Evolutionary conservation across 2,888 invertebrate species (phyloP), one percentile per base, ranked within the genome.

Genomic region (Phragmatobia fuliginosa): DNA sequence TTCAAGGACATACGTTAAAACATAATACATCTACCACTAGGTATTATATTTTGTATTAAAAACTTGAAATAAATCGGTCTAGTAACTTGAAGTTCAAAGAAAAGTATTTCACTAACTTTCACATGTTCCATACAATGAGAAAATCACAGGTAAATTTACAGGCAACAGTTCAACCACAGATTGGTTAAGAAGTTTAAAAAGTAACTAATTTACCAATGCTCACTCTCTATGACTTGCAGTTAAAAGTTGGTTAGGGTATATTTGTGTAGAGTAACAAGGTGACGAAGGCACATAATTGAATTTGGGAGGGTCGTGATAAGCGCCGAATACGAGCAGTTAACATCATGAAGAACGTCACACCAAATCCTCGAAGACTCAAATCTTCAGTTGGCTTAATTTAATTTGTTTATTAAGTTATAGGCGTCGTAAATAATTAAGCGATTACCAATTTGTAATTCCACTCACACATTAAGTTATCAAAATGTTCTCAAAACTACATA

Each of bases 251-350:
- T 56, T 32, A 36, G 69, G 70, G 77, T 75, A 71, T 83, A 83
- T 87, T 86, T 84, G 74, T 73, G 75, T 78, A 78, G 68, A 72
- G 76, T 75, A 82, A 82, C 83, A 80, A 78, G 70, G 72, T 82
- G 83, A 84, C 81, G 84, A 87, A 86, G 87, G 90, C 83, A 82
- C 83, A 85, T 91, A 92, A 92, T 92, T 90, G 86, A 91, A 91
- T 91, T 91, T 87, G 83, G 84, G 82, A 87, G 90, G 89, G 84
- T 85, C 85, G 82, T 85, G 87, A 89, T 91, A 91, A 90, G 86
- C 84, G 85, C 76, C 85, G 80, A 84, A 84, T 82, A 84, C 83
- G 86, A 86, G 88, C 88, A 86, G 85, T 85, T 85, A 88, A 86
- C 86, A 86, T 86, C 84, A 85, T 80, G 84, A 84, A 74, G 82